phyloP scores from a whole-genome alignment of 2,888 invertebrate species.

The Megaustenia siamemsis region DNA sequence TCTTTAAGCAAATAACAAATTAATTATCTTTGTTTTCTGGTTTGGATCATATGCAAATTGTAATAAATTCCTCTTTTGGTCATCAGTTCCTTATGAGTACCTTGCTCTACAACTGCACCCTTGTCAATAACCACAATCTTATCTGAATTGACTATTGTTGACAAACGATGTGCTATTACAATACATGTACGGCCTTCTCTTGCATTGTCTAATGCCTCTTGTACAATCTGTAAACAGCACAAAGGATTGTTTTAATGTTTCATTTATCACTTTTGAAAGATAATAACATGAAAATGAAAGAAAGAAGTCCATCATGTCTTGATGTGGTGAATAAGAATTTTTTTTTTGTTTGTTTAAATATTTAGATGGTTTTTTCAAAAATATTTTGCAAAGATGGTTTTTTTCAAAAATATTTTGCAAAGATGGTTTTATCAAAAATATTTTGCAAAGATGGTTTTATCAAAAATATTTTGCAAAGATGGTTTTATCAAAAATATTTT shows the following conservation, averaged over 20 bases:
- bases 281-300: no score
- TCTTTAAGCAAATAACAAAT: no score
- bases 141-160: slow-evolving; percentile 91
- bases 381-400: no score
- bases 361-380: no score
- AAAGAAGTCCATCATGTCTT: no score
- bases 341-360: no score
- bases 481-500: no score
- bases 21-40: slow-evolving; percentile 43
- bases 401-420: no score
- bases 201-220: slow-evolving; percentile 91
- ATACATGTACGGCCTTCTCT: slow-evolving; percentile 89
- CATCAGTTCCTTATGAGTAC: slow-evolving; percentile 75
- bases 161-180: slow-evolving; percentile 91
- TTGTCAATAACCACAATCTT: slow-evolving; percentile 79
- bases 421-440: no score
- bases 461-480: no score
- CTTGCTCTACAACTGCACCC: slow-evolving; percentile 75
- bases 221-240: slow-evolving; percentile 85
- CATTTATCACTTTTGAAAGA: background rate
- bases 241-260: slow-evolving; percentile 26
- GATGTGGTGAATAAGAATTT: no score
- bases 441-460: no score
- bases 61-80: slow-evolving; percentile 73
- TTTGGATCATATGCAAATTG: slow-evolving; percentile 70